These are phyloP conservation scores for Rhinogobius similis DNA, from an alignment of 2,113 vertebrate genomes.

Conservation along the genomic window DNA sequence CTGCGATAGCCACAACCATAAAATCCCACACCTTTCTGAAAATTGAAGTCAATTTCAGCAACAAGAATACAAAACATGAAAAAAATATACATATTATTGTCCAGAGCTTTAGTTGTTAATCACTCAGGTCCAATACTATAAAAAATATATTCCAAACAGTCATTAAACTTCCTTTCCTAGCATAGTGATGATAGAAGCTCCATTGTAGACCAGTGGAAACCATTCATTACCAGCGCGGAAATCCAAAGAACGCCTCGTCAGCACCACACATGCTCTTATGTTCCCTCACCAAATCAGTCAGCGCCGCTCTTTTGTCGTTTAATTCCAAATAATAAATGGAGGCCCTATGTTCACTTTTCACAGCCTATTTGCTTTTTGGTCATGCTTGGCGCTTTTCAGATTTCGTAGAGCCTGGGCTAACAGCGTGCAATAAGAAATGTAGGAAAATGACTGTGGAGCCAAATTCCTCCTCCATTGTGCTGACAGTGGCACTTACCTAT, in stretches of 20 bases:
- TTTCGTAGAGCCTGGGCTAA: conserved; percentile 4
- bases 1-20: too few species aligned
- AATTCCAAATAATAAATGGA: conserved; percentile 16
- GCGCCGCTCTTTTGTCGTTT: conserved; percentile 12
- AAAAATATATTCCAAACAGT: conserved; percentile 23
- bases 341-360: conserved; percentile 39
- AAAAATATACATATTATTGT: conserved; percentile 5
- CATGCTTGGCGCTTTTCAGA: conserved; percentile 21
- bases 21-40: too few species aligned
- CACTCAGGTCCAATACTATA: conserved; percentile 7
- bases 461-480: not conserved
- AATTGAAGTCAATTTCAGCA: too few species aligned
- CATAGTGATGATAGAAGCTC: conserved; percentile 40
- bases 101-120: conserved; percentile 10
- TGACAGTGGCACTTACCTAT: conserved; percentile 2
- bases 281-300: conserved; percentile 17
- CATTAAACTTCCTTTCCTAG: conserved; percentile 44
- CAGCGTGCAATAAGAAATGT: not conserved
- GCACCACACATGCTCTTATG: conserved; percentile 13
- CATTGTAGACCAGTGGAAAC: conserved; percentile 39
- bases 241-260: conserved; percentile 54
- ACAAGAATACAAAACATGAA: too few species aligned
- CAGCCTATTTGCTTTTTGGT: conserved; percentile 19
- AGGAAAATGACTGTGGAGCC: not conserved
- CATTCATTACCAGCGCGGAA: conserved; percentile 55